These are phyloP conservation scores for Zootoca vivipara DNA, from an alignment of 2,113 vertebrate genomes.

Conservation along the genomic window DNA sequence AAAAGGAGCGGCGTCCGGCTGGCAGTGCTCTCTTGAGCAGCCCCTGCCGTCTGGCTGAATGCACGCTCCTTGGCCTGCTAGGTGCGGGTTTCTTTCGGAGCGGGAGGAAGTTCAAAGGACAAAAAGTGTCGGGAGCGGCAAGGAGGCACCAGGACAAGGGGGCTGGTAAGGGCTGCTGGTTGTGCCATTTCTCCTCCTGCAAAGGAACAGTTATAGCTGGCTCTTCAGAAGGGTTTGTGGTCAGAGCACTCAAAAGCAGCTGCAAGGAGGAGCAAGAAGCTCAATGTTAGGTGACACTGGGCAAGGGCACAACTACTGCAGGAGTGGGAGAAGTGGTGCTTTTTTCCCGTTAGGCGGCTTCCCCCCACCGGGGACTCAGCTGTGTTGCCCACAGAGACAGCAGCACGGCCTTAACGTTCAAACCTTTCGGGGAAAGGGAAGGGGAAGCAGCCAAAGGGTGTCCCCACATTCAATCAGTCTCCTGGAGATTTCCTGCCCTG, in stretches of 20 bases:
- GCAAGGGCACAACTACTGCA: neutral
- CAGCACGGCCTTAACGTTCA: neutral
- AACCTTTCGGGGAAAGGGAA: neutral
- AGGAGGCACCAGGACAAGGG: too few species aligned
- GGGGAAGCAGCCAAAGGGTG: neutral
- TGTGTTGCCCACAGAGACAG: neutral
- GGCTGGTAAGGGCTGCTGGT: neutral
- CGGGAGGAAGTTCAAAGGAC: neutral
- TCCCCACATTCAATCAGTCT: neutral
- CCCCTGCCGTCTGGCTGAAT: neutral
- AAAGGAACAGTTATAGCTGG: neutral
- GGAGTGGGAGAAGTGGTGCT: too few species aligned
- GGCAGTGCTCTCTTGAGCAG: too few species aligned
- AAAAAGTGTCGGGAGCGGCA: neutral
- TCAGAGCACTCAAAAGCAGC: neutral
- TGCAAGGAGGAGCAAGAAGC: neutral
- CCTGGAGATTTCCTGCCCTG: neutral
- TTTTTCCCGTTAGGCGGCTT: neutral
- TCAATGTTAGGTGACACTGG: neutral
- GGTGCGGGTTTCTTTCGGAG: neutral
- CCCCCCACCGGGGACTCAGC: too few species aligned
- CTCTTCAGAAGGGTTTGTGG: neutral
- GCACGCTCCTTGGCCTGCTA: neutral
- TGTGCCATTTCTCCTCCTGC: neutral
- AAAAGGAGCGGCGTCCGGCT: neutral